phyloP scores from a whole-genome alignment of 37 sponge, comb jelly and placozoan species.

The Chondrosia reniformis region DNA sequence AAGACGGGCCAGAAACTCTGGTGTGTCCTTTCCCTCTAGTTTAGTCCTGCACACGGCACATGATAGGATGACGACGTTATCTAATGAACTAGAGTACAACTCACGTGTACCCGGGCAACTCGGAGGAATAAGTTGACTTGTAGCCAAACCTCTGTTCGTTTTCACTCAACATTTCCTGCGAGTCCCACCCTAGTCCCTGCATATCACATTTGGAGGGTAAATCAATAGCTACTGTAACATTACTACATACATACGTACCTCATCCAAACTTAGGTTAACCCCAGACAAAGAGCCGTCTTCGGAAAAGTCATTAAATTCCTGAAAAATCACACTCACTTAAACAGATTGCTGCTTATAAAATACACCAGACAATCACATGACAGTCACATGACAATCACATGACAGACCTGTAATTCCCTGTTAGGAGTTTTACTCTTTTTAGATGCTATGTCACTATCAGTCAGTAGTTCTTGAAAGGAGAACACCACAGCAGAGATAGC shows the following conservation, averaged over 20 bases:
- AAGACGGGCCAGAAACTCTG: constrained; percentile 32
- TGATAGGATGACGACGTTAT: no score
- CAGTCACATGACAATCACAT: constrained; percentile 16
- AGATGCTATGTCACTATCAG: constrained; percentile 1
- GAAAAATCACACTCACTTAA: no score
- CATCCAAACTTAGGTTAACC: no score
- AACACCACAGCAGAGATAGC: neutral
- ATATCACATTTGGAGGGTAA: no score
- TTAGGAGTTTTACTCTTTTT: neutral
- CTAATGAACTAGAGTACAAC: constrained; percentile 11
- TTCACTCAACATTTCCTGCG: constrained; percentile 51
- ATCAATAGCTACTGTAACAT: no score
- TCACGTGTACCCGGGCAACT: constrained; percentile 63
- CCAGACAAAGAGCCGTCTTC: no score
- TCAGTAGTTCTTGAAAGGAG: neutral
- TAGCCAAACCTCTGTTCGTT: constrained; percentile 59
- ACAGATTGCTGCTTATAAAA: no score
- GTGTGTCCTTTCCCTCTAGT: constrained; percentile 23
- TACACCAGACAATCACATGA: neutral
- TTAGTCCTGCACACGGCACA: constrained; percentile 34
- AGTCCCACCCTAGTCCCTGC: constrained; percentile 42
- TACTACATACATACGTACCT: no score
- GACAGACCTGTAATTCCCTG: constrained; percentile 15
- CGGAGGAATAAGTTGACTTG: constrained; percentile 48
- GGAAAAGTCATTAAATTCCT: no score